phyloP scores from a whole-genome alignment of 2,113 vertebrate species.

The Equus przewalskii region DNA sequence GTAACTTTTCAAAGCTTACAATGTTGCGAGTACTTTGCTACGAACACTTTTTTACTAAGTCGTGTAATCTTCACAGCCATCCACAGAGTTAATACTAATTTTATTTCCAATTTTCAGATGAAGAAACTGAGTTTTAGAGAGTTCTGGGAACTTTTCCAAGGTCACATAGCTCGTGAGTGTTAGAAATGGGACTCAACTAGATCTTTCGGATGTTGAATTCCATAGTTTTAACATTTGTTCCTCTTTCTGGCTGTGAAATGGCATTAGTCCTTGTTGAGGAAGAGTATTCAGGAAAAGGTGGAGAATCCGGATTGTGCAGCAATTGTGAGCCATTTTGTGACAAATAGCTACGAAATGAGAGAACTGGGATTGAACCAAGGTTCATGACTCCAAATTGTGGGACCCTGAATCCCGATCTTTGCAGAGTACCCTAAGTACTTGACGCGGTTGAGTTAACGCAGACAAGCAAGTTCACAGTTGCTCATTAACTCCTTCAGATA shows the following conservation, averaged over 20 bases:
- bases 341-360: not conserved
- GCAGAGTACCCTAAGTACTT: not conserved
- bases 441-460: not conserved
- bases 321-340: not conserved
- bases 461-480: not conserved
- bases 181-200: not conserved
- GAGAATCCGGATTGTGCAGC: not conserved
- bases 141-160: not conserved
- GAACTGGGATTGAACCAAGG: not conserved
- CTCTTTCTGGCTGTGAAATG: not conserved
- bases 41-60: not conserved
- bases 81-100: not conserved
- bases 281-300: not conserved
- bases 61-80: not conserved
- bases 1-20: not conserved
- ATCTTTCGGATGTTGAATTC: not conserved
- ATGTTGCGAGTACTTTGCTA: not conserved
- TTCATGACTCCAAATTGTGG: not conserved
- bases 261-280: not conserved
- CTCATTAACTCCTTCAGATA: not conserved
- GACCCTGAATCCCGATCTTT: not conserved
- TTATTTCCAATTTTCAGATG: slow-evolving; percentile 35
- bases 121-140: slow-evolving; percentile 18
- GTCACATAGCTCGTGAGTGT: not conserved
- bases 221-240: not conserved